Percentiles rank a stretch among this genome's conserved stretches.
Conservation (phyloP, 2,888 invertebrate genomes). For the Actias luna region DNA sequence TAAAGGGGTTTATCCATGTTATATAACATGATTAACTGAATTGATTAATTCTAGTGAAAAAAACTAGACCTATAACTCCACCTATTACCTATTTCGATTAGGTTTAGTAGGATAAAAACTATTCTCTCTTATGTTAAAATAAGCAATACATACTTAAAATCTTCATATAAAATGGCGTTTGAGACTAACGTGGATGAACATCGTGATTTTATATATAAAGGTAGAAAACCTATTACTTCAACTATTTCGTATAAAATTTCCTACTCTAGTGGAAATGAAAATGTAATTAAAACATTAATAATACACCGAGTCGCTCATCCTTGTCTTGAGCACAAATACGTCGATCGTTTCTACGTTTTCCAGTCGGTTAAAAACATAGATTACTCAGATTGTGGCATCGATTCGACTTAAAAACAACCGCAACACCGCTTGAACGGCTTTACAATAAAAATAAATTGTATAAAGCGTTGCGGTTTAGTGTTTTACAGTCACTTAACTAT, state of each 20-base stretch:
- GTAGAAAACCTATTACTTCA: too few species aligned
- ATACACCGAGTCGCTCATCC: not conserved
- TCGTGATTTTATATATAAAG: too few species aligned
- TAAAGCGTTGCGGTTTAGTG: conserved; percentile 11
- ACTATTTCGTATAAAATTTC: not conserved
- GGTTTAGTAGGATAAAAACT: too few species aligned
- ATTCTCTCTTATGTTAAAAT: too few species aligned
- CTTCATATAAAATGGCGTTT: too few species aligned
- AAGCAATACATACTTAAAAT: too few species aligned
- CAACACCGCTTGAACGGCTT: conserved; percentile 18
- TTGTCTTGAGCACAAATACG: conserved; percentile 8
- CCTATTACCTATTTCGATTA: too few species aligned
- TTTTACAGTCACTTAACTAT: conserved; percentile 14
- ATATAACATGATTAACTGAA: too few species aligned
- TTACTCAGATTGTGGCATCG: conserved; percentile 18
- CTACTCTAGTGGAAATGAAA: not conserved
- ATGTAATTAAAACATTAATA: not conserved
- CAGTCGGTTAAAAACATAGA: conserved; percentile 16
- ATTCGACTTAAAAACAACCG: conserved; percentile 15
- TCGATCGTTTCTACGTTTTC: conserved; percentile 13
- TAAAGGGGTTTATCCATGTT: too few species aligned
- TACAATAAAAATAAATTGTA: conserved; percentile 21
- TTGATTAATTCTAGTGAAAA: too few species aligned
- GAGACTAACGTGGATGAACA: too few species aligned
- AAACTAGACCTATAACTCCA: too few species aligned